Evolutionary conservation across 2,113 vertebrate species (phyloP).

Genomic region (Addax nasomaculatus): DNA sequence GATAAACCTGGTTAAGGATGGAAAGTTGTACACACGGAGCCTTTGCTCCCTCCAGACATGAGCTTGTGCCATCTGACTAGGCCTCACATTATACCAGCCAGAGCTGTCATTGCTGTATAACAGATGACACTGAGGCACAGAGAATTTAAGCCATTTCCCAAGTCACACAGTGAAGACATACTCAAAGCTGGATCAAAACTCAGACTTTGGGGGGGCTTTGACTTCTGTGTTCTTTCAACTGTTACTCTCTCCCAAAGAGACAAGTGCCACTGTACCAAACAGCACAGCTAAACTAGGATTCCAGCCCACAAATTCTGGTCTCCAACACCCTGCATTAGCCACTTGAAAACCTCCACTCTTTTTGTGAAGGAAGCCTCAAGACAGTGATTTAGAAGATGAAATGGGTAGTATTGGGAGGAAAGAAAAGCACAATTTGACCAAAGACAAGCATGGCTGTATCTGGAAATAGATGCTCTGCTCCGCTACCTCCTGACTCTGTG

Average conservation of each 20-base stretch:
- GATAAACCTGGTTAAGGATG: neutral
- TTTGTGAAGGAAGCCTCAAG: neutral
- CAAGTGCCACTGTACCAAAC: neutral
- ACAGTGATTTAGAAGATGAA: constrained; percentile 17
- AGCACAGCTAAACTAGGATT: neutral
- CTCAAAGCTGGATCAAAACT: neutral
- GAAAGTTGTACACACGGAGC: neutral
- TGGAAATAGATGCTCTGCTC: neutral
- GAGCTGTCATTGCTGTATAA: fast-evolving
- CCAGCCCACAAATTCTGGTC: neutral
- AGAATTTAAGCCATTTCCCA: neutral
- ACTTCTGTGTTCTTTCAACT: neutral
- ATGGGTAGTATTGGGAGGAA: neutral
- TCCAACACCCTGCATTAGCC: neutral
- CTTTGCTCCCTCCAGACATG: neutral
- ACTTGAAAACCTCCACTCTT: neutral
- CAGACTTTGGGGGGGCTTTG: neutral
- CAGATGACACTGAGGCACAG: fast-evolving
- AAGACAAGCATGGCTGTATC: constrained; percentile 48
- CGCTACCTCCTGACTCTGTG: constrained; percentile 19
- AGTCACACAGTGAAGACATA: fast-evolving
- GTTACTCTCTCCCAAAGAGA: neutral
- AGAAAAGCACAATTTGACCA: constrained; percentile 48
- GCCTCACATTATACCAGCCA: neutral
- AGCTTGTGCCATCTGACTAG: neutral